phyloP scores from a whole-genome alignment of 2,113 vertebrate species.

The Shinisaurus crocodilurus region DNA sequence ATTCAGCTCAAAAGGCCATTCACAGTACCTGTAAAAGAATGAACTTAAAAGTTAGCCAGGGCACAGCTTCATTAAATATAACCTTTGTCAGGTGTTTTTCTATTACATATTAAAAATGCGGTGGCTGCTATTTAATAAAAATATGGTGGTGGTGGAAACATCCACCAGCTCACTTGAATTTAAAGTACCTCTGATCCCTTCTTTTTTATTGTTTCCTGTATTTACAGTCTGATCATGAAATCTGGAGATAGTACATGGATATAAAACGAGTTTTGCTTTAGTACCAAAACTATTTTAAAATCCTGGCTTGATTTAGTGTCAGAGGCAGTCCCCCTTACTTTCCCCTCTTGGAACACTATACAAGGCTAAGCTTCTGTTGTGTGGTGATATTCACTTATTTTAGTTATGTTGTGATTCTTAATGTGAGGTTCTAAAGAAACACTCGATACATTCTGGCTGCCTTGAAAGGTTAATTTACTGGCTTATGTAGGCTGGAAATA shows the following conservation, averaged over 20 bases:
- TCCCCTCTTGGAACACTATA: conserved; percentile 36
- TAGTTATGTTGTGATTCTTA: conserved; percentile 1
- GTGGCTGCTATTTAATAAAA: conserved; percentile 37
- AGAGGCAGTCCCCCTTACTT: background rate
- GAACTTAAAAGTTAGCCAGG: background rate
- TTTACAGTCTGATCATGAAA: conserved; percentile 17
- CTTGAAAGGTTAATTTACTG: background rate
- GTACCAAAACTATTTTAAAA: conserved; percentile 15
- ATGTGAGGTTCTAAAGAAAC: conserved; percentile 1
- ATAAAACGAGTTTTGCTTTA: background rate
- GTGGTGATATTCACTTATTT: accelerated
- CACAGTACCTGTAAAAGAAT: background rate
- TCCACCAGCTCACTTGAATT: conserved; percentile 20
- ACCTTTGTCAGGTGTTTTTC: conserved; percentile 23
- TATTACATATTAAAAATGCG: conserved; percentile 29
- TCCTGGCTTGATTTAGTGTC: background rate
- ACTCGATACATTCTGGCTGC: conserved; percentile 1
- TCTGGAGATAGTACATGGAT: background rate
- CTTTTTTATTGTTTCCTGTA: background rate
- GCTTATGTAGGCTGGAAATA: conserved; percentile 24
- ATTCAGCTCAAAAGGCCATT: background rate
- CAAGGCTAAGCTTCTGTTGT: conserved; percentile 8
- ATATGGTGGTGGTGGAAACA: background rate
- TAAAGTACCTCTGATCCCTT: conserved; percentile 8
- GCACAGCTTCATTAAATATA: background rate